Base-by-base conservation (phyloP, 2,888 invertebrate genomes). In the Ecliptopera silaceata region DNA sequence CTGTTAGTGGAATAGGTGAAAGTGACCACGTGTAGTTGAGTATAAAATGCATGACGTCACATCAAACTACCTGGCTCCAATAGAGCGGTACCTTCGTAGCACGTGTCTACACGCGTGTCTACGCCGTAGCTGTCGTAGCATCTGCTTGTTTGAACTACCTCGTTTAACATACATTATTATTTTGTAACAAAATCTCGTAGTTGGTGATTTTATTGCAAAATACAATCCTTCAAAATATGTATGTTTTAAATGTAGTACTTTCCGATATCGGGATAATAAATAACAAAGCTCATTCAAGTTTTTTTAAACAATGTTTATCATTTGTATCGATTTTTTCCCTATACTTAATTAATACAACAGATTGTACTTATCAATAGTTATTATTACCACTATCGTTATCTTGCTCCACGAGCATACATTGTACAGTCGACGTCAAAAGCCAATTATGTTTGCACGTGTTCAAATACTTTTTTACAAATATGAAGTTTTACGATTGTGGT, bases 91-190 rank as follows among this genome's bases (percentile, higher is more conserved):
- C 41, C 44, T 17, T 31, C 57, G 60, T 61, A 59, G 54, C 61
- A 52, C 45, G 54, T 51, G 56, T 50, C 59, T 61, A 61, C 64
- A 61, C 64, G 50, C 53, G 44, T 39, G 34, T 49, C 63, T 61
- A 60, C 64, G 43, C 29, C 42, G 50, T 54, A 51, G 57, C 12
- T 17, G 38, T 4, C 59, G 59, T 55, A 59, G 59, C 50, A 59
- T 26, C 36, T 50, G 46, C 36, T 13, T 43, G 11, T 8, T 26
- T 6, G 6, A 26, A 26, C 26, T 26, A n/a, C n/a, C 26, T 26
- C 26, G n/a, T n/a, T n/a, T n/a, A n/a, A 22, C 22, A 26, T 26
- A 26, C 8, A 3, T 3, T 26, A 26, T 26, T 26, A 8, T 26
- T 26, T 6, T 26, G 6, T 26, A 22, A 22, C 26, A 4, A 26